A percentile compares a stretch with the other conserved stretches of the same genome.
phyloP scores from a whole-genome alignment of 2,113 vertebrate genomes.

The Nerophis lumbriciformis region DNA sequence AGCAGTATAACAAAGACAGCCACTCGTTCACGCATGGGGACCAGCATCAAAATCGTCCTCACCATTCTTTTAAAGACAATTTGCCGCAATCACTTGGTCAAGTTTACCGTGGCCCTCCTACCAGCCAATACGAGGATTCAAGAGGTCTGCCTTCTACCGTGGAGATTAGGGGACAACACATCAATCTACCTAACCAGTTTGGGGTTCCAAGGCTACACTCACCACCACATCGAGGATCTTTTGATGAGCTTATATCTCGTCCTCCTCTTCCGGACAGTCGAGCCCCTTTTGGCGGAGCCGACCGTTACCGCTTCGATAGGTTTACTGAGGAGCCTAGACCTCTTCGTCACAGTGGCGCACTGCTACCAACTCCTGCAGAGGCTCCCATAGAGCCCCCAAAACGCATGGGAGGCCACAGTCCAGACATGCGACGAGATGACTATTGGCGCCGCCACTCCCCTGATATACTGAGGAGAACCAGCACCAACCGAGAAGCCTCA shows the following conservation, averaged over 20 bases:
- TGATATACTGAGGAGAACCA: conserved; percentile 79
- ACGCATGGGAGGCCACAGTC: conserved; percentile 72
- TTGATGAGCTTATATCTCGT: conserved; percentile 79
- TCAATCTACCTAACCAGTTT: conserved; percentile 72
- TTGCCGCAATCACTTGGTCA: conserved; percentile 46
- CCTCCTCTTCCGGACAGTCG: conserved; percentile 73
- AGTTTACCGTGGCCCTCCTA: conserved; percentile 59
- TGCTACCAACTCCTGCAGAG: conserved; percentile 78
- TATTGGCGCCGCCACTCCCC: conserved; percentile 74
- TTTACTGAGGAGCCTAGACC: conserved; percentile 74
- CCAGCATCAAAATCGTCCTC: conserved; percentile 41
- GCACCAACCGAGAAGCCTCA: conserved; percentile 64
- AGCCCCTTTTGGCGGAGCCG: conserved; percentile 78
- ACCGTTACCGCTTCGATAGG: conserved; percentile 80
- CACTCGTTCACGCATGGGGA: conserved; percentile 59
- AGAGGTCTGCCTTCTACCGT: conserved; percentile 52
- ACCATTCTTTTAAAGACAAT: conserved; percentile 59
- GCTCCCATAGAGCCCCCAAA: conserved; percentile 60
- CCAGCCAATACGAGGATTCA: conserved; percentile 73
- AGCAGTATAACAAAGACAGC: conserved; percentile 58
- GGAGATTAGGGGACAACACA: conserved; percentile 61
- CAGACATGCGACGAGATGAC: conserved; percentile 73
- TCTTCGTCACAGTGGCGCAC: conserved; percentile 72
- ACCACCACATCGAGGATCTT: conserved; percentile 78
- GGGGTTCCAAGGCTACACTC: conserved; percentile 73